Percentiles rank a stretch among this genome's conserved stretches.
Evolutionary conservation across 2,113 vertebrate genomes (phyloP).

Genomic region (Microtus montanus): DNA sequence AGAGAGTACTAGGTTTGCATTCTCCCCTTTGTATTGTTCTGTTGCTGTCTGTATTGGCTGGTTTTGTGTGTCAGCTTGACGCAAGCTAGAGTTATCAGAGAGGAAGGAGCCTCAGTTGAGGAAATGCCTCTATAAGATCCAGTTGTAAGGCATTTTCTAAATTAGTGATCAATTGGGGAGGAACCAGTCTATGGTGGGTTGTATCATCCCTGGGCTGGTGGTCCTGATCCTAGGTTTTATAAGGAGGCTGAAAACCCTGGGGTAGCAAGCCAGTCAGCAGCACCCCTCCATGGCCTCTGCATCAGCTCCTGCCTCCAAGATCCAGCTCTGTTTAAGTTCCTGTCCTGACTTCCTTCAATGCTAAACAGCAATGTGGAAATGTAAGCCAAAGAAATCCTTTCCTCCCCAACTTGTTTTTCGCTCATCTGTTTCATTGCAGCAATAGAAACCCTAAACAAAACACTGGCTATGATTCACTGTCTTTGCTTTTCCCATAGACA

Average conservation of each 20-base stretch:
- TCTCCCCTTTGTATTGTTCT: background rate
- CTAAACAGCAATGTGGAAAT: background rate
- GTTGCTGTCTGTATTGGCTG: background rate
- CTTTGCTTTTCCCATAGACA: background rate
- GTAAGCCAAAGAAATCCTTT: background rate
- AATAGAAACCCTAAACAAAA: background rate
- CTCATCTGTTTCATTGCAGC: background rate
- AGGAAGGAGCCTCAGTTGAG: background rate
- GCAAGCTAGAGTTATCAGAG: background rate
- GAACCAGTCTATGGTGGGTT: background rate
- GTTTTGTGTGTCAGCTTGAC: background rate
- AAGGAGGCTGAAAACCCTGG: background rate
- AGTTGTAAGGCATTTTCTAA: background rate
- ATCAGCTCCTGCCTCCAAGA: background rate
- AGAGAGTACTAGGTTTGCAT: background rate
- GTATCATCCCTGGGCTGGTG: background rate
- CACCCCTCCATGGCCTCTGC: background rate
- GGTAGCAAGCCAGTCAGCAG: background rate
- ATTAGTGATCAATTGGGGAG: background rate
- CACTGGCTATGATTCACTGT: too few species aligned
- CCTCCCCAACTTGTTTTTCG: background rate
- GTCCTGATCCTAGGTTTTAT: background rate
- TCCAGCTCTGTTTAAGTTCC: background rate
- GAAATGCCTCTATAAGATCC: background rate
- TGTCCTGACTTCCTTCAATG: background rate